These are phyloP conservation scores for Typhlichthys subterraneus DNA, from an alignment of 2,797 vertebrate genomes.

Conservation along the genomic window DNA sequence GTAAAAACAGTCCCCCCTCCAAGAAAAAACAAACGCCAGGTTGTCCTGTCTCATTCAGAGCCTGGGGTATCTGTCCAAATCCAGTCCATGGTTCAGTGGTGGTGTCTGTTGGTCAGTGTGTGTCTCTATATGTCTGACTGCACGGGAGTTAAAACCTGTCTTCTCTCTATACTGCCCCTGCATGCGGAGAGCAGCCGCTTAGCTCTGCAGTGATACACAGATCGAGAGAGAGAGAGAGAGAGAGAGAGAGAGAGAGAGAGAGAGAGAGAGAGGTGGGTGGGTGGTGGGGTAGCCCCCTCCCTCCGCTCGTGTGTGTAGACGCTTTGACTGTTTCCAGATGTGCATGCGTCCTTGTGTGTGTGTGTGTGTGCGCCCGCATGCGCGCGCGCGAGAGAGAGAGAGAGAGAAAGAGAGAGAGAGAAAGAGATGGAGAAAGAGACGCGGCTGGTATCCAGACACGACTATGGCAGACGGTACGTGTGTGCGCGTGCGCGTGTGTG, in stretches of 20 bases:
- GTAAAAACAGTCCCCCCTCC: conserved; percentile 45
- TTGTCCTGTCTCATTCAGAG: conserved; percentile 72
- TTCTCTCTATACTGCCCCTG: conserved; percentile 76
- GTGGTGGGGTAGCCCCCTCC: conserved; percentile 63
- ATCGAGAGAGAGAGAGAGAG: conserved; percentile 41
- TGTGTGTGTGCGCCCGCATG: conserved; percentile 16
- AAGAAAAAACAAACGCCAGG: conserved; percentile 61
- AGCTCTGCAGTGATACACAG: conserved; percentile 80
- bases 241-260: conserved; percentile 40
- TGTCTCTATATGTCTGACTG: conserved; percentile 42
- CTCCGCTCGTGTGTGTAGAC: conserved; percentile 63
- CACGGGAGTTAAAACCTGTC: conserved; percentile 66
- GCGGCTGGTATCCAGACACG: conserved; percentile 61
- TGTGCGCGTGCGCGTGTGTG: background rate
- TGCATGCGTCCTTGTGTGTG: conserved; percentile 53
- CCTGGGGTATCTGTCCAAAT: conserved; percentile 63
- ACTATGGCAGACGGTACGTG: conserved; percentile 43
- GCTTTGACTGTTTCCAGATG: conserved; percentile 79
- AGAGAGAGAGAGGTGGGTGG: conserved; percentile 44
- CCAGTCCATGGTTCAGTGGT: conserved; percentile 68
- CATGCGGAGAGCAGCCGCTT: conserved; percentile 63
- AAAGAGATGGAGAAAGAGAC: conserved; percentile 8
- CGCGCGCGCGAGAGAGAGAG: conserved; percentile 1
- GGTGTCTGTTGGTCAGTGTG: conserved; percentile 30
- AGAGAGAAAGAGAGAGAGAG: background rate